Conservation (phyloP, 2,113 vertebrate species). For the Rhea pennata region DNA sequence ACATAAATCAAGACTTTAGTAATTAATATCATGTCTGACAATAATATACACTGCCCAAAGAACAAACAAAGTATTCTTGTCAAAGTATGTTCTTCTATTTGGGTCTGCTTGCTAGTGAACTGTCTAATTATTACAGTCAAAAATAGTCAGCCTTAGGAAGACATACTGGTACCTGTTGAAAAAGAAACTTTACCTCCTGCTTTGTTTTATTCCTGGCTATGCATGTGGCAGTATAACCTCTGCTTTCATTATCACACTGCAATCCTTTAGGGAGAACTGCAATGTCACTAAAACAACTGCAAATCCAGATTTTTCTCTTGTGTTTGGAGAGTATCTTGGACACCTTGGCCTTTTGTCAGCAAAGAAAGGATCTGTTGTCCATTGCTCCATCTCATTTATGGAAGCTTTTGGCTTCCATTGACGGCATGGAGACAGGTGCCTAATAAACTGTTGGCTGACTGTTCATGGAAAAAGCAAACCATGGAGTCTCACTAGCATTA, state of each 20-base stretch:
- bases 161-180: not conserved
- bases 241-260: not conserved
- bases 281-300: not conserved
- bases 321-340: not conserved
- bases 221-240: not conserved
- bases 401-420: not conserved
- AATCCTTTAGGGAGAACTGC: not conserved
- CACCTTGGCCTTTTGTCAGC: not conserved
- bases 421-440: not conserved
- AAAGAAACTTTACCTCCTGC: not conserved
- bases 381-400: not conserved
- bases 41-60: not conserved
- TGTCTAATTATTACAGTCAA: conserved; percentile 38
- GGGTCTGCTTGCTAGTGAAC: not conserved
- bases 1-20: not conserved
- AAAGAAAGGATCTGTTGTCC: not conserved
- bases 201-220: not conserved
- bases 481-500: not conserved
- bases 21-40: not conserved
- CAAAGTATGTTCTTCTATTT: conserved; percentile 14
- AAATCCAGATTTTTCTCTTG: conserved; percentile 21
- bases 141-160: conserved; percentile 20
- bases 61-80: not conserved
- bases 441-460: not conserved
- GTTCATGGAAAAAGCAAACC: not conserved